Percentiles rank a stretch among this genome's conserved stretches.
Conservation (phyloP, 1,140 invertebrate species). For the Caenorhabditis briggsae region DNA sequence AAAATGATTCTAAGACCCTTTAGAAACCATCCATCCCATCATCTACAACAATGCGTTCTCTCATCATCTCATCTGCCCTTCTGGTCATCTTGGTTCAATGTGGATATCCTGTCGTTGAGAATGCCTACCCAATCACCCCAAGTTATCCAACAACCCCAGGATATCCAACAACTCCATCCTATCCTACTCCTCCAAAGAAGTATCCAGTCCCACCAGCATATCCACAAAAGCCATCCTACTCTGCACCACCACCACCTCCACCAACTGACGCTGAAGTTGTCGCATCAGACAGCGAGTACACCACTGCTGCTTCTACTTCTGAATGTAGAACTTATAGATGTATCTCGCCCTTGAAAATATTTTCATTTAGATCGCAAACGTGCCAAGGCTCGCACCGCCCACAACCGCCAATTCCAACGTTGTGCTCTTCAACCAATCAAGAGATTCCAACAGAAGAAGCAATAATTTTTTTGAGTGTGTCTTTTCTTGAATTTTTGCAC, state of each 20-base stretch:
- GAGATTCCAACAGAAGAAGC: constrained; percentile 33
- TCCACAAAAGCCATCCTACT: constrained; percentile 30
- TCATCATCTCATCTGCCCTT: constrained; percentile 11
- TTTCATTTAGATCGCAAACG: background rate
- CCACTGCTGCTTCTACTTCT: constrained; percentile 3
- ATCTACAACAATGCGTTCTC: constrained; percentile 12
- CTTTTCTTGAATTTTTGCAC: too few species aligned
- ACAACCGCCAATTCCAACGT: constrained; percentile 41
- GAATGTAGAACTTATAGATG: background rate
- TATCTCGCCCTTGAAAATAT: background rate
- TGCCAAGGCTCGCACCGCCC: constrained; percentile 17
- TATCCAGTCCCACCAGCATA: background rate
- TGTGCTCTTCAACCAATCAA: constrained; percentile 32
- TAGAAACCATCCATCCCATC: background rate
- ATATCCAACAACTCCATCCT: background rate
- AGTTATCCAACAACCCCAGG: constrained; percentile 9
- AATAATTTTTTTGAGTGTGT: background rate
- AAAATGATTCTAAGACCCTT: background rate
- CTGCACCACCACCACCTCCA: constrained; percentile 42
- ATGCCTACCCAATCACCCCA: background rate
- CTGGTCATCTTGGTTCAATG: background rate
- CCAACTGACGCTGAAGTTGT: background rate
- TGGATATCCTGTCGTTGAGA: constrained; percentile 27
- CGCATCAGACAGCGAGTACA: background rate
- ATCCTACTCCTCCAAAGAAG: background rate